A percentile compares a stretch with the other conserved stretches of the same genome.
These are phyloP conservation scores for Myotis lucifugus DNA, from an alignment of 2,113 vertebrate species.

Conservation along the genomic window DNA sequence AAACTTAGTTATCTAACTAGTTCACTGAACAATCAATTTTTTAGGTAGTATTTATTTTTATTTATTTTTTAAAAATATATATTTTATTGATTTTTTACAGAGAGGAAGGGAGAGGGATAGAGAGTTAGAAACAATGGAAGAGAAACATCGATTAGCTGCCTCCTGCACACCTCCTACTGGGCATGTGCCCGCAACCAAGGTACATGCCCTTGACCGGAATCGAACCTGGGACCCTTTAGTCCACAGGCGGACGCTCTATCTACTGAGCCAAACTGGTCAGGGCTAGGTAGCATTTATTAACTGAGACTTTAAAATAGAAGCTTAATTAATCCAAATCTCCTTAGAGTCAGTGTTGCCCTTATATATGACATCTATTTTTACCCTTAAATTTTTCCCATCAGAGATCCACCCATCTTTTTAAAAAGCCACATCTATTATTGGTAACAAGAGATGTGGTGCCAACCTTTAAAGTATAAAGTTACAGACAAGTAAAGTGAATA, in stretches of 20 bases:
- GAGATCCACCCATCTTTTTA: constrained; percentile 17
- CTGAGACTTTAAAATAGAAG: constrained; percentile 24
- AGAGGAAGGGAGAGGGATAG: no score
- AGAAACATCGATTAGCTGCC: no score
- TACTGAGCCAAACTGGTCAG: no score
- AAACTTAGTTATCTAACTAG: background rate
- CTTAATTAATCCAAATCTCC: constrained; percentile 4
- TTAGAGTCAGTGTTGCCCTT: background rate
- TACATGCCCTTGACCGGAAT: no score
- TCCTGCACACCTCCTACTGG: no score
- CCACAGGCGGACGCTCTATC: no score
- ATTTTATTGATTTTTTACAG: no score
- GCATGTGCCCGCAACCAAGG: no score
- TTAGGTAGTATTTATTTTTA: background rate
- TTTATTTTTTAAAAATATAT: no score
- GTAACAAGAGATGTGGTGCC: background rate
- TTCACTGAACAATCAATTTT: background rate
- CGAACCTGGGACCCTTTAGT: no score
- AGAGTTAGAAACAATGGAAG: no score
- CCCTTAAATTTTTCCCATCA: background rate
- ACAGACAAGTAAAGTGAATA: background rate
- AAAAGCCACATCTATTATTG: background rate
- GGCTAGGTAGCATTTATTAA: background rate
- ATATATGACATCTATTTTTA: background rate
- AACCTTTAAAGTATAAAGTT: background rate